Conservation (phyloP, 2,888 invertebrate genomes). For the Megalurothrips usitatus region DNA sequence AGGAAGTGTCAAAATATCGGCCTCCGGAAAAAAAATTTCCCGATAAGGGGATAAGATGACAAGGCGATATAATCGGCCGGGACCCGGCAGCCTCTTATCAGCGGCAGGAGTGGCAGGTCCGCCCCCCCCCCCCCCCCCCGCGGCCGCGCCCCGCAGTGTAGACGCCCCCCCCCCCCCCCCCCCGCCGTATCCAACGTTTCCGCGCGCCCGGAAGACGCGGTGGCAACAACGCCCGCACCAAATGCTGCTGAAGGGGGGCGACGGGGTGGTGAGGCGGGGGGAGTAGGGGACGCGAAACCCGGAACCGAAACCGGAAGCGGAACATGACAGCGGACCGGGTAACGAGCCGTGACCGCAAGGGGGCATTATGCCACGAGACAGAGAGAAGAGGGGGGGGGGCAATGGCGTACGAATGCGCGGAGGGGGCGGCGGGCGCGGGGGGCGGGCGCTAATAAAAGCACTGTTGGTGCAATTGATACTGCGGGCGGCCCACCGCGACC, state of each 20-base stretch:
- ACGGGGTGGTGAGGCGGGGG: not conserved
- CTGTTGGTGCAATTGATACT: constrained; percentile 19
- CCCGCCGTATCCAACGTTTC: not conserved
- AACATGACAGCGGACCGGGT: constrained; percentile 4
- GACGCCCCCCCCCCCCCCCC: not conserved
- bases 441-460: constrained; percentile 13
- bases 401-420: not conserved
- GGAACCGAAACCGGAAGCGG: constrained; percentile 2
- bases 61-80: not conserved
- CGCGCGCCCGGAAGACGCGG: not conserved
- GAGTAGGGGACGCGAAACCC: not conserved
- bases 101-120: not conserved
- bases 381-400: not conserved
- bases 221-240: not conserved
- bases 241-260: not conserved
- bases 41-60: no score
- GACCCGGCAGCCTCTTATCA: not conserved
- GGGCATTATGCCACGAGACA: not conserved
- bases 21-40: no score
- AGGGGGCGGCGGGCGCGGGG: not conserved
- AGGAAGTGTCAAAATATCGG: no score
- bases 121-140: not conserved
- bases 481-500: not conserved
- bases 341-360: constrained; percentile 6
- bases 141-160: not conserved